Percentiles rank a stretch among this genome's conserved stretches.
phyloP scores from a whole-genome alignment of 2,797 vertebrate genomes.

The Ataeniobius toweri region DNA sequence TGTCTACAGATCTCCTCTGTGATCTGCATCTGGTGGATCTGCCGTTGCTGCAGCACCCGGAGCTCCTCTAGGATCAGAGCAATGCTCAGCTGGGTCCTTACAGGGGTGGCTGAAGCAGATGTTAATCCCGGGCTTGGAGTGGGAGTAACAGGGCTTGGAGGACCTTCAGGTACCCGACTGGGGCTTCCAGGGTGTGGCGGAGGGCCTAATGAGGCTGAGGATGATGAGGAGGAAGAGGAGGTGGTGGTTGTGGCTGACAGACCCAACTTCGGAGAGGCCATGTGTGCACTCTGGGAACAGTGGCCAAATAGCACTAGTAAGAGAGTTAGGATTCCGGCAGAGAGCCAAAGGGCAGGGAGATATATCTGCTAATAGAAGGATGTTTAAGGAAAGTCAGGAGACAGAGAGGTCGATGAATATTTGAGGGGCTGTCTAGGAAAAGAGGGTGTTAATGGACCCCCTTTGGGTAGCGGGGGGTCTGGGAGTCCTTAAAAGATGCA shows the following conservation, averaged over 20 bases:
- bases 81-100: conserved; percentile 84
- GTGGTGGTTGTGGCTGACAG: conserved; percentile 81
- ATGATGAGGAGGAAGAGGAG: conserved; percentile 78
- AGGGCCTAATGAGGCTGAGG: conserved; percentile 79
- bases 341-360: conserved; percentile 32
- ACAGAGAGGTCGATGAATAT: conserved; percentile 39
- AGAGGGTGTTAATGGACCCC: conserved; percentile 43
- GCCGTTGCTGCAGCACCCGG: conserved; percentile 88
- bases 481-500: conserved; percentile 69
- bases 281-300: conserved; percentile 53
- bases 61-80: conserved; percentile 91
- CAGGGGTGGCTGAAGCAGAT: conserved; percentile 74
- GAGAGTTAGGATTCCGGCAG: conserved; percentile 52
- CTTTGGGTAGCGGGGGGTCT: conserved; percentile 49
- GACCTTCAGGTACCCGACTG: conserved; percentile 84
- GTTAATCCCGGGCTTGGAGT: conserved; percentile 77
- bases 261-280: conserved; percentile 85
- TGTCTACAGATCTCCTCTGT: conserved; percentile 93
- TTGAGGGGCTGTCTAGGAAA: conserved; percentile 47
- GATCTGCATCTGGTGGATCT: conserved; percentile 95
- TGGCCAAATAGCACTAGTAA: conserved; percentile 47
- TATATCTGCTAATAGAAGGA: conserved; percentile 35
- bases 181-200: conserved; percentile 85
- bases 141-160: conserved; percentile 82
- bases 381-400: conserved; percentile 39